Percentiles rank a stretch among this genome's conserved stretches.
These are phyloP conservation scores for Lethocerus indicus DNA, from an alignment of 1,140 invertebrate genomes.

Conservation along the genomic window DNA sequence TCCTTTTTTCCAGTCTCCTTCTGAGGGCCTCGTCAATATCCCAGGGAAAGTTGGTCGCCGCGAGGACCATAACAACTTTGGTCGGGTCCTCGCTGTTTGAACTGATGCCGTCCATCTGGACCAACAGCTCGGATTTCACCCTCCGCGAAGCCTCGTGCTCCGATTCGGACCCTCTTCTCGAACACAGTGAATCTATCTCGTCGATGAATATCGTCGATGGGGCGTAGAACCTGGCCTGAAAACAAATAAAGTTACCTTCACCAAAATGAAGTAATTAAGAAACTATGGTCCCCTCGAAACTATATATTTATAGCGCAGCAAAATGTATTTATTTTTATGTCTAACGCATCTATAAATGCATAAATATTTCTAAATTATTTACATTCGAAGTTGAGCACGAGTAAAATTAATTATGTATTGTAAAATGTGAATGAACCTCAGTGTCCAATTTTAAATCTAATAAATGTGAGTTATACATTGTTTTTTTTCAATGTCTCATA, in stretches of 20 bases:
- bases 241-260: slow-evolving; percentile 14
- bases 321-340: too few relatives aligned
- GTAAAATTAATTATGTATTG: too few relatives aligned
- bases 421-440: too few relatives aligned
- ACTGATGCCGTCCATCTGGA: slow-evolving; percentile 97
- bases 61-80: slow-evolving; percentile 92
- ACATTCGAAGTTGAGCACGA: too few relatives aligned
- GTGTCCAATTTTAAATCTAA: too few relatives aligned
- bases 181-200: slow-evolving; percentile 98
- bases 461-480: too few relatives aligned
- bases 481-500: too few relatives aligned
- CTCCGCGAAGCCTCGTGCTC: slow-evolving; percentile 96
- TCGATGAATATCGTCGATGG: slow-evolving; percentile 99
- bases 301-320: too few relatives aligned
- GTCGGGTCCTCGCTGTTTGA: slow-evolving; percentile 41
- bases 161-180: slow-evolving; percentile 83
- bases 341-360: too few relatives aligned
- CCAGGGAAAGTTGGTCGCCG: slow-evolving; percentile 99
- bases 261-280: too few relatives aligned
- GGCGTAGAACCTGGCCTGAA: slow-evolving; percentile 90
- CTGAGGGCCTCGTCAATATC: slow-evolving; percentile 96
- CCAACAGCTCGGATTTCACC: slow-evolving; percentile 94
- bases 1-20: slow-evolving; percentile 89
- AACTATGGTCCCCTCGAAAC: too few relatives aligned
- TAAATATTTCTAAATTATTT: too few relatives aligned